Evolutionary conservation across 2,888 invertebrate species (phyloP), one percentile per base, ranked within the genome.

Genomic region (Papilio elwesi): DNA sequence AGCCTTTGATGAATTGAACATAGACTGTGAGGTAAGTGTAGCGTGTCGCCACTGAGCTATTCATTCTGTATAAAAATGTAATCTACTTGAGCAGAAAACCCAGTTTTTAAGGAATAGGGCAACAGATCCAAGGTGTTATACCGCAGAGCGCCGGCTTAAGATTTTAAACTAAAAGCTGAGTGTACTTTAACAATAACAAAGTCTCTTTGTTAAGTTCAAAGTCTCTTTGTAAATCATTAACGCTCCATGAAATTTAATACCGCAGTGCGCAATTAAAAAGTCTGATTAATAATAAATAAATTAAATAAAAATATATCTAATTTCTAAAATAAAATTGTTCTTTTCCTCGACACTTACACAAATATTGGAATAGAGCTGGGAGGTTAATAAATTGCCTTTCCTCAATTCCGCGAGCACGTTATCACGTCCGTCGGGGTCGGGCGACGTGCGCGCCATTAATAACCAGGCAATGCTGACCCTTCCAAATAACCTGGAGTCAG

Each of bases 381-480:
- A 12, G 36, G 13, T 12, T n/a, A 59, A 38, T 38, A 59, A 38
- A 59, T 59, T n/a, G 38, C 59, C 38, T 59, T n/a, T 2, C 0
- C 59, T 38, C n/a, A 36, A 59, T n/a, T 59, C n/a, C n/a, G 38
- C 59, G 16, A 9, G 13, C 13, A 4, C 9, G 38, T 38, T 59
- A 59, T 59, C 38, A 59, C 57, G 57, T 8, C 59, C 13, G 57
- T 11, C 13, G n/a, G 38, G 11, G 36, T 57, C 36, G 57, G 55
- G 57, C 36, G 6, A 57, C 57, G 57, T 57, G 36, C 26, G 26
- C 36, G 57, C 57, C 57, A 6, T 36, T 36, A 57, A 57, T 57
- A 36, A 13, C 52, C 57, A 36, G 57, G 12, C 57, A 36, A 26
- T 59, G n/a, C 59, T 59, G 59, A 38, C 59, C 59, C 38, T 59